Base-by-base conservation (phyloP, 1,140 invertebrate genomes). In the Drosophila oshimai region DNA sequence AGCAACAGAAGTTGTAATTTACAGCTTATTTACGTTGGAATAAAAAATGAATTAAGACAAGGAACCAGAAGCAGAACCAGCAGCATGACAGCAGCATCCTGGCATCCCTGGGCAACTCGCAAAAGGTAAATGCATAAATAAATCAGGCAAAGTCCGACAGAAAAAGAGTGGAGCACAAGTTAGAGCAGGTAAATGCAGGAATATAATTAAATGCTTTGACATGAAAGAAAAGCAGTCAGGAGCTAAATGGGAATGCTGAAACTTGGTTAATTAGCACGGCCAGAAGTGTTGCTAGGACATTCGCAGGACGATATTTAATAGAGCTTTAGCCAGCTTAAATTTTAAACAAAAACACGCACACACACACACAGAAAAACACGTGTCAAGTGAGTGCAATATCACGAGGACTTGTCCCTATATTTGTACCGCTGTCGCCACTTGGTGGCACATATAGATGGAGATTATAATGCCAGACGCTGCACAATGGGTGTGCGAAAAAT, bases 41-140 rank as follows among this genome's bases (percentile, higher is more conserved):
- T 73, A 81, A 87, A 87, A 86, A 86, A 80, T 86, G 76, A 87
- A 87, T 87, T 86, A 86, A 86, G 76, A 58, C 72, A 76, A 62
- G 74, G 71, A 61, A 79, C 60, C 34, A 47, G 68, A 57, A 55
- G 42, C 69, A 46, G 71, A 61, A 79, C 60, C 34, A 47, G 68
- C 69, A 55, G 42, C 69, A 46, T 73, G 70, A 64, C 69, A 73
- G 69, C 57, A 42, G 55, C 61, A 29, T 62, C 55, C 55, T 47
- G n/a, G n/a, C n/a, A n/a, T n/a, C 24, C 31, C 31, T 4, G 18
- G 31, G 39, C 55, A 64, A 18, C 44, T 67, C 41, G 33, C 31
- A 31, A 42, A 42, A 28, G 28, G 53, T 36, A 74, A 79, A 69
- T 70, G 53, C 71, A 80, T 80, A 75, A 80, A 84, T 86, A 86